These are phyloP conservation scores for Plectrocnemia conspersa DNA, from an alignment of 1,140 invertebrate genomes.

Conservation along the genomic window DNA sequence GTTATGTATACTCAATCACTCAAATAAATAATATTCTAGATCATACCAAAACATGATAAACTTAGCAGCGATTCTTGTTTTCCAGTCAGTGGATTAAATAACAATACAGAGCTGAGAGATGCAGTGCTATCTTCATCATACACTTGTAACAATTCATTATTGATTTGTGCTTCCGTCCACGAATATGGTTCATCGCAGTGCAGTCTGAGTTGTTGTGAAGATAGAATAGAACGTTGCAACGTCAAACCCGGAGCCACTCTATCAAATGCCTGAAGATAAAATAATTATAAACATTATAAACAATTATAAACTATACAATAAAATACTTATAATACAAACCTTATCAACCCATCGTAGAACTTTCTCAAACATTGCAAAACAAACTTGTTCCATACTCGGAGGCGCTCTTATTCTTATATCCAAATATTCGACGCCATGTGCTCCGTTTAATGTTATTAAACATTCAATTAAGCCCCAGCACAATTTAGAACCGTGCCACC, in stretches of 20 bases:
- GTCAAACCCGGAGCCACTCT: constrained; percentile 65
- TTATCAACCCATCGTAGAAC: constrained; percentile 67
- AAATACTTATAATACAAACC: constrained; percentile 37
- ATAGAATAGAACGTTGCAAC: constrained; percentile 62
- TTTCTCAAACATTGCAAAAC: constrained; percentile 74
- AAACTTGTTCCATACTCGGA: constrained; percentile 51
- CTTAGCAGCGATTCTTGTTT: constrained; percentile 64
- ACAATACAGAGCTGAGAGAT: constrained; percentile 43
- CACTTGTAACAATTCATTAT: constrained; percentile 54
- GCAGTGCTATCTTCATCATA: constrained; percentile 33
- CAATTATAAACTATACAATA: constrained; percentile 13
- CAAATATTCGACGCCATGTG: constrained; percentile 51
- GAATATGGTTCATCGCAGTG: constrained; percentile 53
- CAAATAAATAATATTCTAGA: constrained; percentile 33
- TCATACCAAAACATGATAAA: constrained; percentile 56
- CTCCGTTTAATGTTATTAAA: constrained; percentile 58
- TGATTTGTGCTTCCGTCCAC: constrained; percentile 59
- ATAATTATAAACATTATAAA: constrained; percentile 20
- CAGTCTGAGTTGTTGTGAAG: constrained; percentile 56
- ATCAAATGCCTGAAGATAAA: constrained; percentile 48
- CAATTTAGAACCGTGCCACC: constrained; percentile 75
- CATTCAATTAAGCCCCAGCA: constrained; percentile 69
- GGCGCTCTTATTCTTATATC: constrained; percentile 75
- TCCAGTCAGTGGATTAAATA: constrained; percentile 58
- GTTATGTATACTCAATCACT: too few species aligned